These are phyloP conservation scores for Patella caerulea DNA, from an alignment of 2,888 invertebrate genomes.

Conservation along the genomic window DNA sequence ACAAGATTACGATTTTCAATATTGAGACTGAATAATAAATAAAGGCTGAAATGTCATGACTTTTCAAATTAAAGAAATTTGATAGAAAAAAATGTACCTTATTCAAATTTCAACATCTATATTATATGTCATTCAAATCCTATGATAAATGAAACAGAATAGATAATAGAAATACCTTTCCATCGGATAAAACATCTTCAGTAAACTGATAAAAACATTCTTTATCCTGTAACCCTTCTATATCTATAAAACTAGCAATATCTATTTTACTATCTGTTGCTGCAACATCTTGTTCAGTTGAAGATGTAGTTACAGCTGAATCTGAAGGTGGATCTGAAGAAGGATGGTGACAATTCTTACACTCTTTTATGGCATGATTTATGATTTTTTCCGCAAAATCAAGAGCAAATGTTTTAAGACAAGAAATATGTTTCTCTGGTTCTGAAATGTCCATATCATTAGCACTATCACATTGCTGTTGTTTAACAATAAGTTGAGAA, in stretches of 20 bases:
- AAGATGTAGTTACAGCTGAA: neutral
- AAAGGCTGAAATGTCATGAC: no score
- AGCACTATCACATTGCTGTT: neutral
- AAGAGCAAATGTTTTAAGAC: slow-evolving; percentile 3
- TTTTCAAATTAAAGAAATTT: no score
- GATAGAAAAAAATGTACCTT: no score
- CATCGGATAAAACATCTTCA: slow-evolving; percentile 56
- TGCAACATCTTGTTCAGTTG: slow-evolving; percentile 13
- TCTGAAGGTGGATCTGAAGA: neutral
- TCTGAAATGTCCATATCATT: neutral
- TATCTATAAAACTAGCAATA: neutral
- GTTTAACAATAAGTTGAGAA: neutral
- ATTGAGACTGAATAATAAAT: no score
- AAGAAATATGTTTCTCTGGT: neutral
- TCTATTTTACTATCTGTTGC: neutral
- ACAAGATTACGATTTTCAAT: no score
- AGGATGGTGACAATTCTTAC: neutral
- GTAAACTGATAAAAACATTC: slow-evolving; percentile 55
- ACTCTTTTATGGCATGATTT: slow-evolving; percentile 14
- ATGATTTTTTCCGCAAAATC: slow-evolving; percentile 16
- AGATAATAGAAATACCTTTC: slow-evolving; percentile 50
- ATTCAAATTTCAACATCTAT: neutral
- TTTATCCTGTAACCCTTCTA: slow-evolving; percentile 24
- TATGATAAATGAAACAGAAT: neutral
- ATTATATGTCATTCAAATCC: neutral